Evolutionary conservation across 1,140 invertebrate species (phyloP).

Genomic region (Camponotus vicinus): DNA sequence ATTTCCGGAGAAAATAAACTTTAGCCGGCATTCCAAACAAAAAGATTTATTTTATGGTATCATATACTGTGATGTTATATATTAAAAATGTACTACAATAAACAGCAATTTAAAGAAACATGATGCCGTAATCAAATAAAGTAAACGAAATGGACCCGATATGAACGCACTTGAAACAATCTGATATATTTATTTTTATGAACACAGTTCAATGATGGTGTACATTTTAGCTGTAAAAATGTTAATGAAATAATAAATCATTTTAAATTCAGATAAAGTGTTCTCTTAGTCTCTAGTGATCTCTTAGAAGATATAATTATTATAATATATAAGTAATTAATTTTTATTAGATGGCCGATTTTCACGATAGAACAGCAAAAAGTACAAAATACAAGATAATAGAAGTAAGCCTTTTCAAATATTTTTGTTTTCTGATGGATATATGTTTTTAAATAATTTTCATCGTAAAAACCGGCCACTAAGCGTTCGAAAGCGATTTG

Average conservation of each 20-base stretch:
- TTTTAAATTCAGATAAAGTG: neutral
- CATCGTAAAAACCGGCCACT: slow-evolving; percentile 9
- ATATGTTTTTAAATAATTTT: neutral
- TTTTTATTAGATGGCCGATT: slow-evolving; percentile 26
- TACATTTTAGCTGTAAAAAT: neutral
- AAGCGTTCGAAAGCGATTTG: slow-evolving; percentile 24
- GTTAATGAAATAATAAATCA: slow-evolving; percentile 21
- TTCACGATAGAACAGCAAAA: neutral
- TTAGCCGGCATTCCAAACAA: slow-evolving; percentile 3
- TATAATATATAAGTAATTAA: slow-evolving; percentile 22
- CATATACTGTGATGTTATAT: neutral
- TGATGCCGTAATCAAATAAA: neutral
- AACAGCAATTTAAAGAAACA: slow-evolving; percentile 5
- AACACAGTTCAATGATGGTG: slow-evolving; percentile 20
- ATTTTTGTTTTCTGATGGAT: neutral
- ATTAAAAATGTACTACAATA: neutral
- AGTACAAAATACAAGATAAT: neutral
- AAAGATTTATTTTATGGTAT: slow-evolving; percentile 37
- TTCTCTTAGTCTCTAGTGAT: neutral
- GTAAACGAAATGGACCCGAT: neutral
- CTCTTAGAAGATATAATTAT: neutral
- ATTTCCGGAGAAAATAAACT: slow-evolving; percentile 15
- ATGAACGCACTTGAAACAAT: neutral
- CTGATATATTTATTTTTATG: slow-evolving; percentile 29
- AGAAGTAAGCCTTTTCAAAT: neutral